Conservation (phyloP, 2,888 invertebrate species). For the Prosapia bicincta region DNA sequence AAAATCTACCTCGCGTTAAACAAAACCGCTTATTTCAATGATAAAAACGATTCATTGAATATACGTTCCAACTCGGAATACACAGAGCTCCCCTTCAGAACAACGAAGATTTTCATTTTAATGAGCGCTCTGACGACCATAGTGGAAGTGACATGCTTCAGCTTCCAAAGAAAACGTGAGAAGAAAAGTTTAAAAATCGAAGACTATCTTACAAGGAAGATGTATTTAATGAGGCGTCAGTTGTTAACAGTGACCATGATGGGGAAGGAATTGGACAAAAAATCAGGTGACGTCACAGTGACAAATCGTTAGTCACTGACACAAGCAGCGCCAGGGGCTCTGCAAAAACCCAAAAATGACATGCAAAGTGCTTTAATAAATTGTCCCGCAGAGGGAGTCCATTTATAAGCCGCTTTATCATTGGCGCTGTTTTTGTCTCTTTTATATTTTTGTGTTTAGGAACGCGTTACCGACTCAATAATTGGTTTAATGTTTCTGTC, state of each 20-base stretch:
- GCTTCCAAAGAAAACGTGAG: not conserved
- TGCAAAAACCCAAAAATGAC: not conserved
- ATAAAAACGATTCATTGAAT: too few relatives aligned
- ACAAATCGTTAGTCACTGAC: not conserved
- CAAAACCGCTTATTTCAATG: too few relatives aligned
- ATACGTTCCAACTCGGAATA: too few relatives aligned
- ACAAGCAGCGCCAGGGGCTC: not conserved
- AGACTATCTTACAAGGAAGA: not conserved
- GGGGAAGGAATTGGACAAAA: not conserved
- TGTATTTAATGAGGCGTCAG: not conserved
- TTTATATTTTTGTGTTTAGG: too few relatives aligned
- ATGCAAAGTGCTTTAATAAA: not conserved
- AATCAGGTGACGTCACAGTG: not conserved
- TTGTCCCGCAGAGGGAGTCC: not conserved
- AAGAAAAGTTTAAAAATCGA: not conserved
- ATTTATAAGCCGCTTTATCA: not conserved
- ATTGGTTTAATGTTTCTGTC: too few relatives aligned
- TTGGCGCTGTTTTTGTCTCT: not conserved
- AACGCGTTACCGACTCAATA: too few relatives aligned
- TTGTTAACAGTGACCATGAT: slow-evolving; percentile 2
- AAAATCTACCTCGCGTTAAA: too few relatives aligned
- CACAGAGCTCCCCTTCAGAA: too few relatives aligned
- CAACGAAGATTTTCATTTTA: too few relatives aligned
- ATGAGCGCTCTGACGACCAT: too few relatives aligned
- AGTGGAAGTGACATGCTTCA: not conserved